Base-by-base conservation (phyloP, 2,888 invertebrate species). In the Chrysolina oricalcia region DNA sequence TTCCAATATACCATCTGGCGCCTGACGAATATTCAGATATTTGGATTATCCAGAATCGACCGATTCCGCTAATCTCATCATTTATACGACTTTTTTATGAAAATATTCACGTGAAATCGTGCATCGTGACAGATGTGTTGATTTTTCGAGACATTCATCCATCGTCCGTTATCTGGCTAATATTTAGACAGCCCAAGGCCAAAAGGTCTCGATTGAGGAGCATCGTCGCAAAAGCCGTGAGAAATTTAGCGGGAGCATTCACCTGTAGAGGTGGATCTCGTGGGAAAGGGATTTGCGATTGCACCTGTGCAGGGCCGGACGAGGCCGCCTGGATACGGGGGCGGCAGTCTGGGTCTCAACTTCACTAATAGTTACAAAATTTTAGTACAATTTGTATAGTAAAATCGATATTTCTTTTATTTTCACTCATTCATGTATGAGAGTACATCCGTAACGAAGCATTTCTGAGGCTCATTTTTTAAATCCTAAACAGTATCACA, bases 241-340 rank as follows among this genome's bases (percentile, higher is more conserved):
- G 81, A 81, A 81, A 79, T 81, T 75, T 56, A 64, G 73, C 79
- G 76, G 77, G 81, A 80, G 75, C 81, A 77, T 82, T 81, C 81
- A 82, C 82, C 81, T 82, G 82, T 79, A 75, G 72, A 75, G 73
- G 19, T 48, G 70, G 27, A 79, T 80, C 80, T 82, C 81, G 82
- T 82, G 82, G 82, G 82, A 82, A 82, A 78, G 27, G 59, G 59
- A 59, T 27, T 59, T 23, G 59, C 59, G 59, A 17, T 50, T 8
- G 19, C 6, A 46, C 46, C 15, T 15, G 19, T 9, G 43, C 50
- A 50, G 50, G 19, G 17, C 2, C 50, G 50, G 50, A 59, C 17
- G 13, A n/a, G 59, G 15, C 59, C 53, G 11, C 53, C 53, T 11
- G 53, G 21, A 21, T 21, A 6, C 4, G 35, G 35, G 35, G 35